A percentile compares a stretch with the other conserved stretches of the same genome.
phyloP scores from a whole-genome alignment of 2,797 vertebrate species.

The Decapterus maruadsi region DNA sequence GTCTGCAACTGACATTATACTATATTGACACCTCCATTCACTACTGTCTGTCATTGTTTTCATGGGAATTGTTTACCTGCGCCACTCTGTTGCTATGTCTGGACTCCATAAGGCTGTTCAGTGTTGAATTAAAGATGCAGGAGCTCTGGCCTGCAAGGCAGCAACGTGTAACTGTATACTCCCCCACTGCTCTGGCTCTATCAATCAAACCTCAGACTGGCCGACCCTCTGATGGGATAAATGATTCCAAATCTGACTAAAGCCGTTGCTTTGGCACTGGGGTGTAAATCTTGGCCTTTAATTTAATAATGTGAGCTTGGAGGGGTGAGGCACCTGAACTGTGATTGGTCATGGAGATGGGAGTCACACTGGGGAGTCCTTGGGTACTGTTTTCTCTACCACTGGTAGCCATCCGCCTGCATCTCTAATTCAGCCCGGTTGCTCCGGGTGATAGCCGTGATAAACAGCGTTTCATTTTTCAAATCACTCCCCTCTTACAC shows the following conservation, averaged over 20 bases:
- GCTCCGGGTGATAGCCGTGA: slow-evolving; percentile 45
- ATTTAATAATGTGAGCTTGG: slow-evolving; percentile 71
- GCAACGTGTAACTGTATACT: slow-evolving; percentile 75
- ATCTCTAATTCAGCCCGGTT: slow-evolving; percentile 47
- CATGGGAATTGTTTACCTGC: slow-evolving; percentile 66
- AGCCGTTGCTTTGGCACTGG: slow-evolving; percentile 71
- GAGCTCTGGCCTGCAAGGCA: slow-evolving; percentile 54
- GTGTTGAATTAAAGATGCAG: slow-evolving; percentile 68
- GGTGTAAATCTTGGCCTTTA: slow-evolving; percentile 77
- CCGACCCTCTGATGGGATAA: slow-evolving; percentile 79
- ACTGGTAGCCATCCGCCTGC: slow-evolving; percentile 31
- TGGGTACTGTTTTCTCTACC: slow-evolving; percentile 55
- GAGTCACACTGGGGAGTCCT: slow-evolving; percentile 63
- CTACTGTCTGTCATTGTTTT: slow-evolving; percentile 49
- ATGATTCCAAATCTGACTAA: slow-evolving; percentile 81
- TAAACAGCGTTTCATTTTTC: slow-evolving; percentile 64
- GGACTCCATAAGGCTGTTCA: slow-evolving; percentile 49
- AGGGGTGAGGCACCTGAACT: slow-evolving; percentile 60
- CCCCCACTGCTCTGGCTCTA: slow-evolving; percentile 52
- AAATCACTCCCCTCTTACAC: slow-evolving; percentile 42
- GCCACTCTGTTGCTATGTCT: slow-evolving; percentile 50
- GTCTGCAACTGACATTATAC: slow-evolving; percentile 24
- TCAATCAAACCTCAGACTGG: slow-evolving; percentile 73
- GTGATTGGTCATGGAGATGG: slow-evolving; percentile 61
- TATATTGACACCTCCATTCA: slow-evolving; percentile 18